These are phyloP conservation scores for Picathartes gymnocephalus DNA, from an alignment of 2,113 vertebrate genomes.

Conservation along the genomic window DNA sequence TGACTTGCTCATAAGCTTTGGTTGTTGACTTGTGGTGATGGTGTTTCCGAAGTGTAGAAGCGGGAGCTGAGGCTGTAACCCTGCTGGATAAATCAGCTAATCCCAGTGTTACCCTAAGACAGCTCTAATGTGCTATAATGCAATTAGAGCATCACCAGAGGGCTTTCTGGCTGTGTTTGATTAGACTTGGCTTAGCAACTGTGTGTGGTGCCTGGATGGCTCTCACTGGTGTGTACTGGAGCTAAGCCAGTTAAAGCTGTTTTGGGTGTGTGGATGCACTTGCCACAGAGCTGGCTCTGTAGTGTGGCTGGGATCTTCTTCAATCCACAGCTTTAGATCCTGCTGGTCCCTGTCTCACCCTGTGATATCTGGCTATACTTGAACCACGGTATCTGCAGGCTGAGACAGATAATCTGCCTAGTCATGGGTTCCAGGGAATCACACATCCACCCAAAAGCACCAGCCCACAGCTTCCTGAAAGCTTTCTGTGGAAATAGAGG, in stretches of 20 bases:
- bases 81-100: not conserved
- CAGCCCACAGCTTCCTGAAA: not conserved
- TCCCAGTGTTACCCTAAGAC: not conserved
- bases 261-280: not conserved
- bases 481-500: not conserved
- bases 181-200: not conserved
- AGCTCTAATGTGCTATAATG: slow-evolving; percentile 16
- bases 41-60: not conserved
- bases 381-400: not conserved
- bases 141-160: slow-evolving; percentile 31
- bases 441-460: not conserved
- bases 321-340: not conserved
- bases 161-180: not conserved
- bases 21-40: not conserved
- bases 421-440: not conserved
- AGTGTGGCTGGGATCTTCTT: not conserved
- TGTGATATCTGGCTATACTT: not conserved
- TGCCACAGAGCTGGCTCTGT: not conserved
- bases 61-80: not conserved
- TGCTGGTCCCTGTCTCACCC: not conserved
- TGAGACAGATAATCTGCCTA: not conserved
- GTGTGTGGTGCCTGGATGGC: not conserved
- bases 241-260: not conserved
- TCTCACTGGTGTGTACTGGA: slow-evolving; percentile 10
- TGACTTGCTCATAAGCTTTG: not conserved